phyloP scores from a whole-genome alignment of 2,888 invertebrate genomes.

The Mythimna ferrago region DNA sequence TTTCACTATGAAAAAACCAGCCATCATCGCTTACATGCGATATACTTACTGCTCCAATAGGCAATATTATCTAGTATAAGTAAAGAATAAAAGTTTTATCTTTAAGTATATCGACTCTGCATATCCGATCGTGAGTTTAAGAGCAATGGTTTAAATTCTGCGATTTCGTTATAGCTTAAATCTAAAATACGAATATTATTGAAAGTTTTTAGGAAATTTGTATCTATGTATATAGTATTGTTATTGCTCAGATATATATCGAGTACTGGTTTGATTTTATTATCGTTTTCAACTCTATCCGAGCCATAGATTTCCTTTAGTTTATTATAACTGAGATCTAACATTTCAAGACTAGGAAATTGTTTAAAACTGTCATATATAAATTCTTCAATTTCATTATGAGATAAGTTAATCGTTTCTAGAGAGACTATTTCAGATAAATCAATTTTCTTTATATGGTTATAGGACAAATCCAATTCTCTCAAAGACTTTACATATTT shows the following conservation, averaged over 20 bases:
- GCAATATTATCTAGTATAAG: not conserved
- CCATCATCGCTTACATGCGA: not conserved
- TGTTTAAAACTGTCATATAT: conserved; percentile 12
- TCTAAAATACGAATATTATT: conserved; percentile 28
- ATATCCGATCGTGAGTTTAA: not conserved
- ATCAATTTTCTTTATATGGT: conserved; percentile 24
- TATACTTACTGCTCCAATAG: not conserved
- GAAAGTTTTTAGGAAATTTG: conserved; percentile 19
- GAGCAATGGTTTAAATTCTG: not conserved
- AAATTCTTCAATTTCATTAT: conserved; percentile 41
- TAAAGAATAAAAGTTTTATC: not conserved
- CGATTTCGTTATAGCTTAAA: conserved; percentile 28
- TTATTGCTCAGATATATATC: conserved; percentile 34
- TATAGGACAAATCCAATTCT: conserved; percentile 52
- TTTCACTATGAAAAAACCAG: not conserved
- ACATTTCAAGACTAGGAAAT: not conserved
- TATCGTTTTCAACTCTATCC: not conserved
- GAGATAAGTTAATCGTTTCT: conserved; percentile 41
- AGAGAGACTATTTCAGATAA: conserved; percentile 14
- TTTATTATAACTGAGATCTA: conserved; percentile 49
- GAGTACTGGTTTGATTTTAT: not conserved
- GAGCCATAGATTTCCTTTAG: conserved; percentile 19
- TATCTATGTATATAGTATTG: conserved; percentile 24
- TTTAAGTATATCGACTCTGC: not conserved
- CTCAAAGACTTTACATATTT: conserved; percentile 36